phyloP scores from a whole-genome alignment of 2,888 invertebrate species.

The Oscheius sp. region DNA sequence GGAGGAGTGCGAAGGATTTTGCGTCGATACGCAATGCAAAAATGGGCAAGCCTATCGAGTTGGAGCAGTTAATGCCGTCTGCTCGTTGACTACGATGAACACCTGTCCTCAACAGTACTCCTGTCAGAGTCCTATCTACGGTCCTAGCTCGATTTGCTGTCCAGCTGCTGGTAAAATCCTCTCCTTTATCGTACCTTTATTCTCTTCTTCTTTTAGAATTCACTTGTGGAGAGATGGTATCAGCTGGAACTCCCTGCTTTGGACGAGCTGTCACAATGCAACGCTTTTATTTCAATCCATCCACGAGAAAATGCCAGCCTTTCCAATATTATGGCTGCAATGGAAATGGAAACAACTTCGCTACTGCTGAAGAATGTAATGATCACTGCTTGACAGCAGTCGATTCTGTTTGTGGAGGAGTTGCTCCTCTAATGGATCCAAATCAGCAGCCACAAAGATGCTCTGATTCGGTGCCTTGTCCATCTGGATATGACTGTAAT shows the following conservation, averaged over 20 bases:
- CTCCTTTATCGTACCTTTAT: not conserved
- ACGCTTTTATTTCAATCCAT: constrained; percentile 63
- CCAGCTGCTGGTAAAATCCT: constrained; percentile 49
- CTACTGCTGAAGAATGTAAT: constrained; percentile 60
- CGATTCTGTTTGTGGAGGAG: constrained; percentile 66
- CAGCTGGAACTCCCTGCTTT: constrained; percentile 68
- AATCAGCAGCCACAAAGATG: constrained; percentile 64
- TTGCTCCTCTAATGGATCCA: constrained; percentile 62
- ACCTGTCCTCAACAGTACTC: constrained; percentile 64
- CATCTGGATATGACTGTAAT: constrained; percentile 65
- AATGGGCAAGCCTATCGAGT: constrained; percentile 60
- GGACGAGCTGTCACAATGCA: constrained; percentile 63
- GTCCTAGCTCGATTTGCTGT: constrained; percentile 63
- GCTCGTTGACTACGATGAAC: constrained; percentile 50
- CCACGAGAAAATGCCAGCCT: constrained; percentile 65
- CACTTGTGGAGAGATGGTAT: constrained; percentile 61
- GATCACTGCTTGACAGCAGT: constrained; percentile 60
- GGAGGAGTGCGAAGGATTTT: constrained; percentile 70
- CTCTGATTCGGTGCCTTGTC: constrained; percentile 59
- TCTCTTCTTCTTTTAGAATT: constrained; percentile 41
- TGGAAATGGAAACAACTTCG: constrained; percentile 67
- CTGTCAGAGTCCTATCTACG: constrained; percentile 65
- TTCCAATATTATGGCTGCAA: constrained; percentile 69
- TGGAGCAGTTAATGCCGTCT: constrained; percentile 66
- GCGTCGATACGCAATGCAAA: constrained; percentile 66